Conservation (phyloP, 2,113 vertebrate genomes). For the Piaya cayana region DNA sequence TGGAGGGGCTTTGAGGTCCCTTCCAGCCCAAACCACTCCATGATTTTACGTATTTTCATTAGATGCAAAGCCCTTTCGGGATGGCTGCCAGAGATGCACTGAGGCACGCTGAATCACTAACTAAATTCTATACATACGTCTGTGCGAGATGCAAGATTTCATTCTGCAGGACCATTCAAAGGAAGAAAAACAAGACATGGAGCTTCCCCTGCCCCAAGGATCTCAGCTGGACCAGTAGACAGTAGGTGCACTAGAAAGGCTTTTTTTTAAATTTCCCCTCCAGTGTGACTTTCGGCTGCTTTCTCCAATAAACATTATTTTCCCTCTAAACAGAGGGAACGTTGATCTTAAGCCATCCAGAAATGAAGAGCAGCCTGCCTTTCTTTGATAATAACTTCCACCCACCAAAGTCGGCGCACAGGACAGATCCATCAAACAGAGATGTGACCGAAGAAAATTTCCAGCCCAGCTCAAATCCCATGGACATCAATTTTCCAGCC, state of each 20-base stretch:
- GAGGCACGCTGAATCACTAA: neutral
- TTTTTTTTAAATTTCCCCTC: neutral
- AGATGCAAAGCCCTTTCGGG: neutral
- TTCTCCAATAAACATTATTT: neutral
- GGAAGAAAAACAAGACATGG: neutral
- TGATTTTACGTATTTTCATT: neutral
- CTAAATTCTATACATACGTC: neutral
- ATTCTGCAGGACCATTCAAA: neutral
- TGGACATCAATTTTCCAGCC: slow-evolving; percentile 17
- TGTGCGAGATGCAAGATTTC: neutral
- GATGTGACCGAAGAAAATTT: slow-evolving; percentile 23
- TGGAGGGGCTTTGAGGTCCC: no score
- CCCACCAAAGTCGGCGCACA: neutral
- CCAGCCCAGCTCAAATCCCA: slow-evolving; percentile 16
- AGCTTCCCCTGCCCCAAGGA: neutral
- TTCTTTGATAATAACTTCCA: slow-evolving; percentile 49
- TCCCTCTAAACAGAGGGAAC: neutral
- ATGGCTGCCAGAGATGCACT: neutral
- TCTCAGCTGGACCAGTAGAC: neutral
- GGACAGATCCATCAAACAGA: slow-evolving; percentile 30
- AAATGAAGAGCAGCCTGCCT: slow-evolving; percentile 26
- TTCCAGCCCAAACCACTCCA: no score
- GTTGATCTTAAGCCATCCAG: neutral
- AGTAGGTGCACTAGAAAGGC: neutral
- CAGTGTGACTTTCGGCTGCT: neutral